Evolutionary conservation across 2,888 invertebrate genomes (phyloP).

Genomic region (Aporophyla nigra): DNA sequence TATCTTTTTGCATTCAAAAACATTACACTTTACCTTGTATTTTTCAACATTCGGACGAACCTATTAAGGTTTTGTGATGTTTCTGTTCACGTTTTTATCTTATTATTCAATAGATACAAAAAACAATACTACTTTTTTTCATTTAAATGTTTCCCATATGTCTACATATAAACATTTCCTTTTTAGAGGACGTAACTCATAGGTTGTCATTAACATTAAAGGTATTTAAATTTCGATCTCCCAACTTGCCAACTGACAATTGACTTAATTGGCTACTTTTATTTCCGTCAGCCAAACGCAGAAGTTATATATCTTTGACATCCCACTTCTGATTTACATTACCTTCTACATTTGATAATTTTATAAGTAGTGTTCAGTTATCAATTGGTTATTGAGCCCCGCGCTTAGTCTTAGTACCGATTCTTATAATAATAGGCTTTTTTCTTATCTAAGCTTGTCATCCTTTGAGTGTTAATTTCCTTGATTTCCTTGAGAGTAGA

Average conservation of each 20-base stretch:
- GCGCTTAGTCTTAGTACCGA: background rate
- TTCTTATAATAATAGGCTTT: background rate
- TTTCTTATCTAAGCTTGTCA: background rate
- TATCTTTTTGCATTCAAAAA: no score
- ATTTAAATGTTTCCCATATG: no score
- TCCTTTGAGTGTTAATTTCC: background rate
- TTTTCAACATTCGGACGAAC: no score
- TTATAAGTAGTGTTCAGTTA: constrained; percentile 2
- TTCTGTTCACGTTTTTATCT: no score
- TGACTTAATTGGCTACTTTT: background rate
- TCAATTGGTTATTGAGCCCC: background rate
- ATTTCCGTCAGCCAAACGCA: background rate
- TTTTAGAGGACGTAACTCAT: no score
- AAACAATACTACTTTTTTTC: no score
- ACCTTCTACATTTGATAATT: constrained; percentile 2
- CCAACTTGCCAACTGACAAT: background rate
- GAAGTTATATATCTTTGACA: background rate
- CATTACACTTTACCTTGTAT: no score
- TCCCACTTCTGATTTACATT: background rate
- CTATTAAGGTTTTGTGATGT: no score
- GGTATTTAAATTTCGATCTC: no score
- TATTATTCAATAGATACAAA: no score
- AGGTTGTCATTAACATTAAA: no score
- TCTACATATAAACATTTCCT: no score
- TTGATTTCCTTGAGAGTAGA: background rate